phyloP scores from a whole-genome alignment of 2,797 vertebrate species.

The Urosaurus nigricauda region DNA sequence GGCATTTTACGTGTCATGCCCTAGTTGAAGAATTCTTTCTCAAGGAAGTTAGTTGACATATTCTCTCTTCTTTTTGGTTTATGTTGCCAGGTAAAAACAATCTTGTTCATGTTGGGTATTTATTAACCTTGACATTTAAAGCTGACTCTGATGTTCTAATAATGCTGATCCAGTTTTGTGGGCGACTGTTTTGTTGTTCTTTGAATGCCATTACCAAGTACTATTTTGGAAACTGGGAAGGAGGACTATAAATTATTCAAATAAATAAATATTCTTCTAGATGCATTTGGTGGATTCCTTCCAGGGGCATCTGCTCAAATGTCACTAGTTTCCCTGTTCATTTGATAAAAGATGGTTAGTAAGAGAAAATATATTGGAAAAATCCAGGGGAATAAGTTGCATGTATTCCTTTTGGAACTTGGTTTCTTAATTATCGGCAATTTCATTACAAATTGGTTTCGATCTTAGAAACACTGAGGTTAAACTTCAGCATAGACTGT shows the following conservation, averaged over 20 bases:
- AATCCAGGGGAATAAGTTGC: constrained; percentile 30
- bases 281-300: constrained; percentile 24
- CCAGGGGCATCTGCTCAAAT: constrained; percentile 46
- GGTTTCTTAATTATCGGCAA: constrained; percentile 59
- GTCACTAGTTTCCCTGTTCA: constrained; percentile 32
- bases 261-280: not conserved
- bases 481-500: constrained; percentile 52
- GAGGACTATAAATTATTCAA: not conserved
- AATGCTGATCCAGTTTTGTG: not conserved
- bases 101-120: not conserved
- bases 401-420: constrained; percentile 45
- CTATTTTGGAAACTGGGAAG: not conserved
- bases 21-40: not conserved
- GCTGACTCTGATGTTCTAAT: too few relatives aligned
- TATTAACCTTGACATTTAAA: too few relatives aligned
- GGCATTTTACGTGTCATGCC: not conserved
- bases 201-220: not conserved
- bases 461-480: constrained; percentile 48
- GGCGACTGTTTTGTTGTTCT: too few relatives aligned
- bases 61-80: not conserved
- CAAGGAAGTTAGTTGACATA: not conserved
- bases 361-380: constrained; percentile 55
- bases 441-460: constrained; percentile 62
- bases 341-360: constrained; percentile 54
- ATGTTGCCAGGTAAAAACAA: not conserved